phyloP scores from a whole-genome alignment of 2,113 vertebrate species.

The Beaufortia kweichowensis region DNA sequence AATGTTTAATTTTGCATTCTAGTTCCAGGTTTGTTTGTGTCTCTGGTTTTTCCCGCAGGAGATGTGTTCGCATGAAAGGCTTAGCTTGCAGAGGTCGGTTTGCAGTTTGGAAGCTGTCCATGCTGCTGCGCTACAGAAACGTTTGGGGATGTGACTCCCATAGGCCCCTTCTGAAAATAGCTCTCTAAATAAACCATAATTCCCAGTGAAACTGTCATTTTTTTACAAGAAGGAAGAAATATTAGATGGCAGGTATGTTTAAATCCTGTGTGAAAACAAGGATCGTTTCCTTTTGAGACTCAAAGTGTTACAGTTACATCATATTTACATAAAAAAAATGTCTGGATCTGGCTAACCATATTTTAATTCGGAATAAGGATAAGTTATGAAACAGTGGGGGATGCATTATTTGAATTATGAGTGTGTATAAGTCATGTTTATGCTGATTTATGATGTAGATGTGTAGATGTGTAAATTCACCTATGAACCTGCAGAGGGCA shows the following conservation, averaged over 20 bases:
- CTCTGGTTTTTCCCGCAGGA: slow-evolving; percentile 10
- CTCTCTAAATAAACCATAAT: slow-evolving; percentile 50
- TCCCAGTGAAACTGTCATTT: slow-evolving; percentile 35
- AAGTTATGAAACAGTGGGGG: neutral
- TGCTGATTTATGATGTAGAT: neutral
- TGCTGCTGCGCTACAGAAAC: slow-evolving; percentile 14
- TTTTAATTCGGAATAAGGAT: neutral
- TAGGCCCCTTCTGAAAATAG: slow-evolving; percentile 41
- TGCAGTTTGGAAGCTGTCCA: slow-evolving; percentile 30
- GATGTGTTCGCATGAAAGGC: neutral
- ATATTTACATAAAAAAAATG: neutral
- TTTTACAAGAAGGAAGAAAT: slow-evolving; percentile 23
- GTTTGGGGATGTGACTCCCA: slow-evolving; percentile 33
- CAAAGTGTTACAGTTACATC: neutral
- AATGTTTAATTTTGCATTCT: slow-evolving; percentile 31
- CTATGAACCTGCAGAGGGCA: slow-evolving; percentile 42
- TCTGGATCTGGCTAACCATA: neutral
- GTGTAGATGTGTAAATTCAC: neutral
- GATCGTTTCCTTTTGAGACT: slow-evolving; percentile 14
- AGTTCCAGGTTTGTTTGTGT: slow-evolving; percentile 29
- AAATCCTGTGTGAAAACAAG: slow-evolving; percentile 20
- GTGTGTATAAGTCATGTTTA: neutral
- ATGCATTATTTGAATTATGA: neutral
- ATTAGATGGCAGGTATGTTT: slow-evolving; percentile 16
- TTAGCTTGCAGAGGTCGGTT: slow-evolving; percentile 38